A percentile compares a stretch with the other conserved stretches of the same genome.
phyloP scores from a whole-genome alignment of 1,140 invertebrate species.

The Drosophila hydei region DNA sequence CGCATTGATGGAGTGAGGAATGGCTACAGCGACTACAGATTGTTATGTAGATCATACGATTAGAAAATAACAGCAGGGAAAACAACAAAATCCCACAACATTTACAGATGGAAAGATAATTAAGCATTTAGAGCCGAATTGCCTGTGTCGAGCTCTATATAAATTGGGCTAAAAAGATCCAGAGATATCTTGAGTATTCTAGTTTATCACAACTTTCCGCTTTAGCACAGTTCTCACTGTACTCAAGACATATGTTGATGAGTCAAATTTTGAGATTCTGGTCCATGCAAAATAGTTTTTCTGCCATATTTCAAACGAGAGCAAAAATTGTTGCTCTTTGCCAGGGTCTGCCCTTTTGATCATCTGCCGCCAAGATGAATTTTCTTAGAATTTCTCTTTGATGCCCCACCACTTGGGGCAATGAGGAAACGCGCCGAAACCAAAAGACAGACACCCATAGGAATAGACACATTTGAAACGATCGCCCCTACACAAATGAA shows the following conservation, averaged over 20 bases:
- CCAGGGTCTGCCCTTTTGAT: constrained; percentile 48
- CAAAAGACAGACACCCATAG: constrained; percentile 34
- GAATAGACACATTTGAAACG: constrained; percentile 63
- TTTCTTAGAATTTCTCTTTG: constrained; percentile 66
- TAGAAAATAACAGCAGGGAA: background rate
- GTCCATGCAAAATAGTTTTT: constrained; percentile 62
- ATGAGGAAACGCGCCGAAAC: constrained; percentile 50
- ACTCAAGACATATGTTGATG: constrained; percentile 21
- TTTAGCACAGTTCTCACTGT: constrained; percentile 20
- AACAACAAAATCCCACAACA: background rate
- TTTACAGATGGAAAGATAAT: background rate
- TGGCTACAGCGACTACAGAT: constrained; percentile 3
- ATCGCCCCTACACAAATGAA: constrained; percentile 64
- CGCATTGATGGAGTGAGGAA: constrained; percentile 29
- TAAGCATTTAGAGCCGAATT: background rate
- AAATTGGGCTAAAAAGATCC: background rate
- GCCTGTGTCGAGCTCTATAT: too few relatives aligned
- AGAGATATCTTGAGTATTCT: background rate
- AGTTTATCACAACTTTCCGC: background rate
- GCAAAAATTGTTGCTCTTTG: constrained; percentile 40
- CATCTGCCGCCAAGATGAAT: constrained; percentile 59
- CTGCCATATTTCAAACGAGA: constrained; percentile 63
- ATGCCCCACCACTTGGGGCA: constrained; percentile 38
- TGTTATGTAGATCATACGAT: constrained; percentile 10
- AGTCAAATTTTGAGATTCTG: constrained; percentile 33